Base-by-base conservation (phyloP, 2,888 invertebrate genomes). In the Lapara coniferarum region DNA sequence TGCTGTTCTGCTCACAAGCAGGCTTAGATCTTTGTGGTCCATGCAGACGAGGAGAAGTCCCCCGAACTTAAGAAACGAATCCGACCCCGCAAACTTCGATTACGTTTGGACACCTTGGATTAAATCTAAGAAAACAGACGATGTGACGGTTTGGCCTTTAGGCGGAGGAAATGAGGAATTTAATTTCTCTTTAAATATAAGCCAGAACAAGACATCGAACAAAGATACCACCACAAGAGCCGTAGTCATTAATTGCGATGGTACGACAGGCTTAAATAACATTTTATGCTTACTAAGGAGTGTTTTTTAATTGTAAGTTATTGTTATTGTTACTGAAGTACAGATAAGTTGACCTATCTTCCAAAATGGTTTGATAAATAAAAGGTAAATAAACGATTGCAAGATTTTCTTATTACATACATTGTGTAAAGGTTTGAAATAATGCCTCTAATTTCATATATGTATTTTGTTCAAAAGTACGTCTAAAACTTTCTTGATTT, bases 51-150 rank as follows among this genome's bases (percentile, higher is more conserved):
- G 89, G 56, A 78, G 92, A 69, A 88, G 89, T 57, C 79, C 92
- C 1, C 91, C 93, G 69, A 90, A 90, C 66, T 90, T 95, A 2
- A 89, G 93, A 25, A 88, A 87, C 16, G 85, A 90, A 71, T 96
- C 96, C 0, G 96, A 97, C 84, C 97, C 97, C 0, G 95, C 94
- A 58, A 94, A 95, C 75, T 96, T 95, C 85, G 95, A 96, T 83
- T 96, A 96, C 78, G 95, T 95, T 0, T 98, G 97, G 97, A 95
- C 94, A 63, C 95, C 96, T 0, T 97, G 96, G 96, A 73, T 88
- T 5, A 68, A 73, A 55, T 66, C 68, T 12, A 75, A 75, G 10
- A 37, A 49, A 2, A 71, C 70, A 8, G 69, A 55, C 10, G 73
- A 70, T 46, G 16, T 74, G 16, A 75, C 59, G 52, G 59, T 67